Evolutionary conservation across 2,797 vertebrate genomes (phyloP), one percentile per base, ranked within the genome.

Genomic region (Ateles fusciceps): DNA sequence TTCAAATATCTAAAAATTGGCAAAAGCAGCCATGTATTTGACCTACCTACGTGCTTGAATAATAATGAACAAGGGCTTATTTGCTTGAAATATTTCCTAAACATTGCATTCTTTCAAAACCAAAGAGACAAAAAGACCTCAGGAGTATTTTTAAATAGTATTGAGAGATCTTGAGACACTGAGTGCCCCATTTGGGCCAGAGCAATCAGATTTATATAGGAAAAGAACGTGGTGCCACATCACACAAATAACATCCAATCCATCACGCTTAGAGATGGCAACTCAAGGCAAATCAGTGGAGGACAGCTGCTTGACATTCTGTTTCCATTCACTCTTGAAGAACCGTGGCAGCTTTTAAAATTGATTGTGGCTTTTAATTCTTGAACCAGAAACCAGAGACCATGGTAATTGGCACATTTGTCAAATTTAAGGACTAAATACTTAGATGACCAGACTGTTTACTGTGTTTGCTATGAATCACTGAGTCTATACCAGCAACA

Each of bases 341-440:
- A 72, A 71, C 30, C 33, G 8, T 59, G 80, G 44, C 79, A 85
- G 79, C 64, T 92, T 95, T 96, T 93, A n/a, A 89, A 95, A 97
- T 83, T 94, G 89, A 94, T 46, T 64, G 14, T 89, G 83, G 55
- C 86, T 95, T 89, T 97, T 95, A 93, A 92, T 97, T 96, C 89
- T 95, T 93, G 74, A 96, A 75, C 78, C 76, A 95, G 94, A 26
- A 93, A 89, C 39, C 86, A 95, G 17, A 52, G 85, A 91, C 68
- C 89, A 91, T 81, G 48, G 21, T 96, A 94, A 92, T 24, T 74
- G 87, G 74, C 84, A 87, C 14, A 91, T 95, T 74, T 95, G 44
- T 97, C 78, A 84, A 97, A 93, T 44, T 87, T 92, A 87, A 96
- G 30, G 24, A 87, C 83, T 72, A 78, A 96, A 76, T 81, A 95